Percentiles rank a stretch among this genome's conserved stretches.
These are phyloP conservation scores for Tetranychus truncatus DNA, from an alignment of 2,888 invertebrate species.

Conservation along the genomic window DNA sequence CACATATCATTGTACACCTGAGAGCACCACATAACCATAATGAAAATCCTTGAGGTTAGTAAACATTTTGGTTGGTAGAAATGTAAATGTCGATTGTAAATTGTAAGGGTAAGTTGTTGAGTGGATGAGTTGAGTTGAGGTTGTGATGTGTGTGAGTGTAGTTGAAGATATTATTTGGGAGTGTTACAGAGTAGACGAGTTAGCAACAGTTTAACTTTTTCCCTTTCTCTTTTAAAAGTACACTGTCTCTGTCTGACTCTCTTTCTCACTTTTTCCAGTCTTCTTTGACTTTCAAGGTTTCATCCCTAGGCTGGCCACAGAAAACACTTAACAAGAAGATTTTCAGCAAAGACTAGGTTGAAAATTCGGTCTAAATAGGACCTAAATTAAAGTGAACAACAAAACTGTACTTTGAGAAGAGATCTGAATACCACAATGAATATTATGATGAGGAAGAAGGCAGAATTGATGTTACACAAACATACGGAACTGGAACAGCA, in stretches of 20 bases:
- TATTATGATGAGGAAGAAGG: background rate
- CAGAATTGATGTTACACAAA: background rate
- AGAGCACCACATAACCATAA: background rate
- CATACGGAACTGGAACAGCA: background rate
- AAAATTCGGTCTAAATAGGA: too few relatives aligned
- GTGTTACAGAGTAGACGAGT: background rate
- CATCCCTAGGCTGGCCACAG: too few relatives aligned
- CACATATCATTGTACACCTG: background rate
- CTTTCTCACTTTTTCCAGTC: background rate
- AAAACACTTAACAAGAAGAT: too few relatives aligned
- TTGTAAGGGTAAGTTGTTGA: background rate
- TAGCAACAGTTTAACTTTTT: background rate
- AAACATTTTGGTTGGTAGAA: background rate
- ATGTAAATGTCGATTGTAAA: background rate
- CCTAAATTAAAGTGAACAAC: too few relatives aligned
- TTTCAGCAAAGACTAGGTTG: too few relatives aligned
- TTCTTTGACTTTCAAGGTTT: background rate
- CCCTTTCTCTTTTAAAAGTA: background rate
- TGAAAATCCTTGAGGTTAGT: conserved; percentile 1
- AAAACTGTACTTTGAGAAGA: too few relatives aligned
- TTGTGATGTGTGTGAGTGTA: background rate
- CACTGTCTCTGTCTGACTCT: background rate
- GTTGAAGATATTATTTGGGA: background rate
- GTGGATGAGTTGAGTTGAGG: background rate
- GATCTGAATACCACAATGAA: background rate